These are phyloP conservation scores for Bombus vancouverensis DNA, from an alignment of 1,140 invertebrate species.

Conservation along the genomic window DNA sequence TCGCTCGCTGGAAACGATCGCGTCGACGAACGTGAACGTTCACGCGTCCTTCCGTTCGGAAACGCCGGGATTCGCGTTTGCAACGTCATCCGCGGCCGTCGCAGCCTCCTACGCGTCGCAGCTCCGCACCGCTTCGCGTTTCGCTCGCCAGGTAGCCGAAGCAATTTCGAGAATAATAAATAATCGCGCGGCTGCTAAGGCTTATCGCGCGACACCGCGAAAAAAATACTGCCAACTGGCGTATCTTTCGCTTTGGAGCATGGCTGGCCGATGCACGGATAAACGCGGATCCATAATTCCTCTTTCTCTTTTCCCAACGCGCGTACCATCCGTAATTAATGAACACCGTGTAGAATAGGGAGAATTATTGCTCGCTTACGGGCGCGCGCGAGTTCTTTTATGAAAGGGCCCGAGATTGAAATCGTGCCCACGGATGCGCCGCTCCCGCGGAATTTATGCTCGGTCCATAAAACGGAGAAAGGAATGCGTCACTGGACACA, in stretches of 20 bases:
- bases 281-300: conserved; percentile 77
- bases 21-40: conserved; percentile 2
- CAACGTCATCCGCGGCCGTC: not conserved
- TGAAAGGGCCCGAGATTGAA: conserved; percentile 69
- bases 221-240: conserved; percentile 47
- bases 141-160: not conserved
- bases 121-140: no score
- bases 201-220: conserved; percentile 52
- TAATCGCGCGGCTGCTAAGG: conserved; percentile 49
- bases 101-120: not conserved
- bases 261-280: conserved; percentile 71
- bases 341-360: conserved; percentile 77
- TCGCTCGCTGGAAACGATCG: not conserved
- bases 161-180: conserved; percentile 60
- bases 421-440: conserved; percentile 61
- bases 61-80: not conserved
- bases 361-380: conserved; percentile 77
- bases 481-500: conserved; percentile 63
- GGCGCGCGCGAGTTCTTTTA: conserved; percentile 72
- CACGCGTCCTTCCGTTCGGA: not conserved
- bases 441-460: conserved; percentile 60
- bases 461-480: conserved; percentile 61
- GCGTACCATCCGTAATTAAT: conserved; percentile 73
- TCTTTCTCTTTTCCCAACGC: conserved; percentile 70
- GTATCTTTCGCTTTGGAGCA: conserved; percentile 60